Conservation (phyloP, 1,140 invertebrate species). For the Semibalanus balanoides region DNA sequence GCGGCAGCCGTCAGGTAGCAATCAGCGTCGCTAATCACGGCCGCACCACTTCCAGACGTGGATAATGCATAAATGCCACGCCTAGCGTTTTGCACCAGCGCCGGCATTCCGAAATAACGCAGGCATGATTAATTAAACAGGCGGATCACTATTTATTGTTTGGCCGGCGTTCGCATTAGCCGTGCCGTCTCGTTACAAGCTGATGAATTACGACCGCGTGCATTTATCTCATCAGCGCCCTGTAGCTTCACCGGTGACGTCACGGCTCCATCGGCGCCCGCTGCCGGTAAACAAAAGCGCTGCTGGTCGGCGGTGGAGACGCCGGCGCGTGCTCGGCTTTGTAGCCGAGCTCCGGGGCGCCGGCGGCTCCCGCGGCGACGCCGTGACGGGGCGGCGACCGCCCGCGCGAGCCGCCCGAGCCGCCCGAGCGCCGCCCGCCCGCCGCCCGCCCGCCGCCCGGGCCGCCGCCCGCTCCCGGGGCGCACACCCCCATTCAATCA, state of each 20-base stretch:
- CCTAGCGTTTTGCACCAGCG: neutral
- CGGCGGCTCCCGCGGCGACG: neutral
- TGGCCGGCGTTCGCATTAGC: neutral
- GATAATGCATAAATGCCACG: neutral
- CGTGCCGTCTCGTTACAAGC: neutral
- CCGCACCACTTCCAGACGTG: neutral
- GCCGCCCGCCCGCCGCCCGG: no score
- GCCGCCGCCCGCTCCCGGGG: neutral
- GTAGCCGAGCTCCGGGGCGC: neutral
- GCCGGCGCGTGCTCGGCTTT: neutral
- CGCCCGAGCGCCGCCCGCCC: no score
- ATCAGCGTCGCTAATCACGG: neutral
- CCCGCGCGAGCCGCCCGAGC: no score
- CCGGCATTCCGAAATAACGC: neutral
- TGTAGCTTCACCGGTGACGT: neutral
- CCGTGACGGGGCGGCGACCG: neutral
- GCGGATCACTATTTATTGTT: neutral
- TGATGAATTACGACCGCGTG: constrained; percentile 1
- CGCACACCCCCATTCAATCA: neutral
- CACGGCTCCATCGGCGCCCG: neutral
- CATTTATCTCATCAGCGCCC: neutral
- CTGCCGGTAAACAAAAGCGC: neutral
- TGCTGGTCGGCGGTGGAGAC: neutral
- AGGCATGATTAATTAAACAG: neutral
- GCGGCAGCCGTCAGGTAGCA: neutral